These are phyloP conservation scores for Sarcophaga variegata DNA, from an alignment of 2,888 invertebrate genomes.

Conservation along the genomic window DNA sequence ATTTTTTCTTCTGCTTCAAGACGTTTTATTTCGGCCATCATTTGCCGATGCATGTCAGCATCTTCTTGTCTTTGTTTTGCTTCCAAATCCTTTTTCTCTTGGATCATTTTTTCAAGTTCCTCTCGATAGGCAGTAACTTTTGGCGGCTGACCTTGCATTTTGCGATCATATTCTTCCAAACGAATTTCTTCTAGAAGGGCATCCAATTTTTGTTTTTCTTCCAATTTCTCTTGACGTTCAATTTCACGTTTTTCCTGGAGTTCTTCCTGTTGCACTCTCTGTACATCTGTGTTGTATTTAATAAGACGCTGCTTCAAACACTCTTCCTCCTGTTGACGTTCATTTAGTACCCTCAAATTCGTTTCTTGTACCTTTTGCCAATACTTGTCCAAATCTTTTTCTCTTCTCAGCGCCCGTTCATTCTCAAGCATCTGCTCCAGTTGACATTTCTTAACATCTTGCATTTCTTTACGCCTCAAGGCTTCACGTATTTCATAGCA, in stretches of 20 bases:
- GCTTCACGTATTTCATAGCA: constrained; percentile 79
- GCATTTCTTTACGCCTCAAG: constrained; percentile 74
- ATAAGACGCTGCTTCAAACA: constrained; percentile 71
- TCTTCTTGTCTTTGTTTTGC: constrained; percentile 69
- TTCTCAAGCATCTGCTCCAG: constrained; percentile 78
- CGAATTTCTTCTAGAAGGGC: constrained; percentile 73
- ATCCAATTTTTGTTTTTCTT: constrained; percentile 70
- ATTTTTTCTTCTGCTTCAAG: constrained; percentile 73
- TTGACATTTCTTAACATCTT: constrained; percentile 74
- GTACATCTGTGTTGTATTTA: constrained; percentile 70
- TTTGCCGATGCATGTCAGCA: constrained; percentile 72
- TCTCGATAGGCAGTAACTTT: constrained; percentile 71
- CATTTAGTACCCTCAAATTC: constrained; percentile 71
- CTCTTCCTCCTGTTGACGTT: constrained; percentile 71
- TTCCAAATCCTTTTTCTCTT: constrained; percentile 64
- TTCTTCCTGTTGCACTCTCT: constrained; percentile 70
- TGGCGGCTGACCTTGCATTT: constrained; percentile 32
- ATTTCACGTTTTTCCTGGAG: constrained; percentile 66
- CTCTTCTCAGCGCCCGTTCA: constrained; percentile 70
- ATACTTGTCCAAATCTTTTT: constrained; percentile 73
- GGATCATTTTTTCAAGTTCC: constrained; percentile 74
- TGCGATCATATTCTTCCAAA: constrained; percentile 72
- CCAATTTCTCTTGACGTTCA: constrained; percentile 67
- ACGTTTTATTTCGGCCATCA: constrained; percentile 74
- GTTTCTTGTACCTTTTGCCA: constrained; percentile 75